Conservation (phyloP, 2,797 vertebrate species). For the Pempheris klunzingeri region DNA sequence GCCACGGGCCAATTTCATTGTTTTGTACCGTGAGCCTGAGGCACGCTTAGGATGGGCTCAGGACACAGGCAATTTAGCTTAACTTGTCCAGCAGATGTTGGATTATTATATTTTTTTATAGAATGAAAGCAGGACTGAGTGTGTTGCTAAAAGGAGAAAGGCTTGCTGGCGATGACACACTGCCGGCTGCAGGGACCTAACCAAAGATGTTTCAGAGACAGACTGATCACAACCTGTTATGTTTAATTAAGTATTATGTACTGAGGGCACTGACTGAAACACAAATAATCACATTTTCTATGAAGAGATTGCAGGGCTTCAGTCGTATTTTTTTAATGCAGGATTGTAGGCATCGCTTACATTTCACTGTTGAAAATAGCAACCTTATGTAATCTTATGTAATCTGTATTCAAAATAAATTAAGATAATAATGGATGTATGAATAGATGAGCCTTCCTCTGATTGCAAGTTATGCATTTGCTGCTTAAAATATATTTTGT, state of each 20-base stretch:
- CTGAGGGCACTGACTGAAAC: neutral
- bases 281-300: neutral
- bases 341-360: neutral
- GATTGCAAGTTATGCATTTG: neutral
- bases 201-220: slow-evolving; percentile 20
- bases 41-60: slow-evolving; percentile 42
- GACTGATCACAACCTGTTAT: slow-evolving; percentile 6
- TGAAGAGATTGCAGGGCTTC: neutral
- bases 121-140: slow-evolving; percentile 27
- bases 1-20: slow-evolving; percentile 51
- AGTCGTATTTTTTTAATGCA: neutral
- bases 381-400: neutral
- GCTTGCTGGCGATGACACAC: neutral
- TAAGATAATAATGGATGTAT: neutral
- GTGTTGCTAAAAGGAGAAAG: slow-evolving; percentile 23
- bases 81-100: slow-evolving; percentile 59
- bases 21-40: slow-evolving; percentile 44
- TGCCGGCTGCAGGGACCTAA: slow-evolving; percentile 6
- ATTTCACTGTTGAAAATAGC: neutral
- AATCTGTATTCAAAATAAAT: neutral
- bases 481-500: neutral
- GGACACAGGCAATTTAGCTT: slow-evolving; percentile 56
- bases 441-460: neutral
- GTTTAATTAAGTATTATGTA: slow-evolving; percentile 23
- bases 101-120: slow-evolving; percentile 49